These are phyloP conservation scores for Stichopus chloronotus DNA, from an alignment of 35 echinoderm and acorn worm species.

Conservation along the genomic window DNA sequence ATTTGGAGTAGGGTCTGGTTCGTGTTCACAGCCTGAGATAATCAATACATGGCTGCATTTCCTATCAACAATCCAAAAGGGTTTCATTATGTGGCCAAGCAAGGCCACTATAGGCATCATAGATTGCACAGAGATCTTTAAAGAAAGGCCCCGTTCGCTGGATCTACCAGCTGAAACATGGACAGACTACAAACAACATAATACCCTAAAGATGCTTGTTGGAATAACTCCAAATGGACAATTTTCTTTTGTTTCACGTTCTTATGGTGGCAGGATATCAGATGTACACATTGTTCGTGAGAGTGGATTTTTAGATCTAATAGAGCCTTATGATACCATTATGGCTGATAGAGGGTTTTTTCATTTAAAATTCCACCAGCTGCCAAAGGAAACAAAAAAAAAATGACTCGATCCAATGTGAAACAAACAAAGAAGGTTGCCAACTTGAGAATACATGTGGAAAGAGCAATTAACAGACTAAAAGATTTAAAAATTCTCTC, in stretches of 20 bases:
- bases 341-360: slow-evolving; percentile 65
- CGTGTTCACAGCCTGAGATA: background rate
- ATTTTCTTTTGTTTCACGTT: slow-evolving; percentile 61
- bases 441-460: slow-evolving; percentile 67
- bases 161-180: slow-evolving; percentile 65
- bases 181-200: slow-evolving; percentile 76
- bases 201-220: slow-evolving; percentile 67
- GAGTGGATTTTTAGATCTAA: slow-evolving; percentile 35
- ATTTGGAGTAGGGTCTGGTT: background rate
- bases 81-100: background rate
- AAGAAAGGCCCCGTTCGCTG: slow-evolving; percentile 59
- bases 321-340: slow-evolving; percentile 38
- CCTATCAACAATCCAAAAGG: background rate
- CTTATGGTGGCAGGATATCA: slow-evolving; percentile 68
- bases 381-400: slow-evolving; percentile 3
- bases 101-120: slow-evolving; percentile 51
- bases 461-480: slow-evolving; percentile 58
- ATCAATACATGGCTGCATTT: slow-evolving; percentile 20
- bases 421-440: slow-evolving; percentile 72
- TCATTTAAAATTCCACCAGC: slow-evolving; percentile 59
- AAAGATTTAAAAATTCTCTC: slow-evolving; percentile 57
- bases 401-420: slow-evolving; percentile 43
- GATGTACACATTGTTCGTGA: slow-evolving; percentile 34
- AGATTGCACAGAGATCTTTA: slow-evolving; percentile 73
- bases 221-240: slow-evolving; percentile 55